Percentiles rank a stretch among this genome's conserved stretches.
Evolutionary conservation across 2,888 invertebrate species (phyloP).

Genomic region (Chloroclysta siterata): DNA sequence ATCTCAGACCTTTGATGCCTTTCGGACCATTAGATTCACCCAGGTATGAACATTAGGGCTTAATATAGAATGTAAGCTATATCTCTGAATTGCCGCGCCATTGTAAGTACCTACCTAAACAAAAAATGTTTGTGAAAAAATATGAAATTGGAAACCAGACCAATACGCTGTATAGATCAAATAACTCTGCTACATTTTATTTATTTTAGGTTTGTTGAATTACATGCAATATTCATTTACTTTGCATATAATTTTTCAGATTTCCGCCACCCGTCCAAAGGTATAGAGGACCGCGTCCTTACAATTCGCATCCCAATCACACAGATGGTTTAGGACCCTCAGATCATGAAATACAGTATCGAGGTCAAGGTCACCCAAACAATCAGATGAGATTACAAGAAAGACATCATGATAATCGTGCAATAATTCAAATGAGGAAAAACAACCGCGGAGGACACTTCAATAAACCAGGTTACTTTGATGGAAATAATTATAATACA

Average conservation of each 20-base stretch:
- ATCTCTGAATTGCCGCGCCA: constrained; percentile 61
- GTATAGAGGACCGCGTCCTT: constrained; percentile 51
- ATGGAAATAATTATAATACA: constrained; percentile 44
- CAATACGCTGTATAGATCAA: not conserved
- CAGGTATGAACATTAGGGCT: constrained; percentile 53
- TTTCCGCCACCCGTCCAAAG: constrained; percentile 61
- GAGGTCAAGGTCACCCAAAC: constrained; percentile 46
- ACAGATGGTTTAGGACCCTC: constrained; percentile 47
- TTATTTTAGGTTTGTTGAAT: not conserved
- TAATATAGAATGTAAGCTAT: constrained; percentile 36
- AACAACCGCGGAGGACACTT: constrained; percentile 41
- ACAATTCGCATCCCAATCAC: constrained; percentile 45
- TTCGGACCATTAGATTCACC: constrained; percentile 56
- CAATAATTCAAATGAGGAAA: constrained; percentile 45
- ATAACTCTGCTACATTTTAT: not conserved
- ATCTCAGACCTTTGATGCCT: constrained; percentile 62
- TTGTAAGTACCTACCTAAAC: constrained; percentile 24
- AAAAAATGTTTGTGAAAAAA: not conserved
- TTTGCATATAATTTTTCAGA: constrained; percentile 53
- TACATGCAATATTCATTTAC: not conserved
- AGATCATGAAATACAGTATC: constrained; percentile 58
- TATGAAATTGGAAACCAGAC: not conserved
- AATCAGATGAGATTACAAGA: constrained; percentile 51
- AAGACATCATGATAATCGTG: constrained; percentile 46
- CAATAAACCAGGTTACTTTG: constrained; percentile 32